phyloP scores from a whole-genome alignment of 2,888 invertebrate species.

The Drosophila incognita region DNA sequence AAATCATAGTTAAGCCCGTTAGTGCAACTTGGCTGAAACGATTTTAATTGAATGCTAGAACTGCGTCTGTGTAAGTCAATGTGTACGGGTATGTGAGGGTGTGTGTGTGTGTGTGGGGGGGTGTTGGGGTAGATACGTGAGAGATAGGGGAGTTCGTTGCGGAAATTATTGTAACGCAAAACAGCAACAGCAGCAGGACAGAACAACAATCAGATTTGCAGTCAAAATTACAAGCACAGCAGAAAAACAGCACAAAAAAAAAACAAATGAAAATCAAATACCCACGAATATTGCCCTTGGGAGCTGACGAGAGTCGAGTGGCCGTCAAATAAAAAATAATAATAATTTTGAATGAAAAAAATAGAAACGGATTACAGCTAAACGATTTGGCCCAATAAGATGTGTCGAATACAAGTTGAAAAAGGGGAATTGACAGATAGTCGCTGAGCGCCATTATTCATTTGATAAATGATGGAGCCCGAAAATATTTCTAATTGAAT shows the following conservation, averaged over 20 bases:
- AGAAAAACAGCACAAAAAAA: constrained; percentile 3
- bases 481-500: not conserved
- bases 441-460: constrained; percentile 45
- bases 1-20: constrained; percentile 29
- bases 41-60: constrained; percentile 55
- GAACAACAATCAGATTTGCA: constrained; percentile 47
- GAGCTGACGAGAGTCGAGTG: constrained; percentile 28
- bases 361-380: constrained; percentile 43
- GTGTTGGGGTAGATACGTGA: constrained; percentile 8
- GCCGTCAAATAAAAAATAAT: constrained; percentile 11
- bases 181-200: constrained; percentile 34
- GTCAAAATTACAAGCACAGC: constrained; percentile 35
- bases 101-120: not conserved
- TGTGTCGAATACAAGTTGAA: constrained; percentile 71
- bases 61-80: not conserved
- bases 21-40: constrained; percentile 29
- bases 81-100: not conserved
- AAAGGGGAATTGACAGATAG: constrained; percentile 46
- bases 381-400: constrained; percentile 67
- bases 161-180: constrained; percentile 42
- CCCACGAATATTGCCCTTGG: constrained; percentile 43
- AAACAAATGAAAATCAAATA: constrained; percentile 8
- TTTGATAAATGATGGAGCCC: constrained; percentile 43
- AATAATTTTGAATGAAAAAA: constrained; percentile 53
- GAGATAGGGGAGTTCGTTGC: constrained; percentile 12